Evolutionary conservation across 2,113 vertebrate genomes (phyloP).

Genomic region (Colossoma macropomum): DNA sequence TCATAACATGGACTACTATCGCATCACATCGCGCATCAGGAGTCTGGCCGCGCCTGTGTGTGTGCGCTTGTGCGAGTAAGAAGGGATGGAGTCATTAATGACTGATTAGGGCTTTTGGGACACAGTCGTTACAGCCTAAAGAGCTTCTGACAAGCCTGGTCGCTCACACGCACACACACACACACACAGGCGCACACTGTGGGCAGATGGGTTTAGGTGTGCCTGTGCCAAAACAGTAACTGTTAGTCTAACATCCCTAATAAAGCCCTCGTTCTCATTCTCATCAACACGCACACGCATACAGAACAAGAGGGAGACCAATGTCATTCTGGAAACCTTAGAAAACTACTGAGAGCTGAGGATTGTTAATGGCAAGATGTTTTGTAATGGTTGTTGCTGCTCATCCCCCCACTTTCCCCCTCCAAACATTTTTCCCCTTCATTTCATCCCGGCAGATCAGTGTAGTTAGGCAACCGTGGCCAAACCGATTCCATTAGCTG

Average conservation of each 20-base stretch:
- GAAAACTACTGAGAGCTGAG: conserved; percentile 23
- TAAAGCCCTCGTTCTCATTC: conserved; percentile 90
- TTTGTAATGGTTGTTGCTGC: conserved; percentile 53
- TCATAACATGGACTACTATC: conserved; percentile 40
- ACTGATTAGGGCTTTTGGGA: conserved; percentile 99
- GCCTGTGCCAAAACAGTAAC: conserved; percentile 94
- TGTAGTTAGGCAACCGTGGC: neutral
- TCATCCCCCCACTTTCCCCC: neutral
- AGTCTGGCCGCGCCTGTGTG: conserved; percentile 10
- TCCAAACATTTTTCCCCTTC: neutral
- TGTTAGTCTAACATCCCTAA: conserved; percentile 97
- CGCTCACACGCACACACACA: conserved; percentile 72
- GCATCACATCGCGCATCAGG: conserved; percentile 31
- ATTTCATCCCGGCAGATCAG: neutral
- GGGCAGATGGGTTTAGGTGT: conserved; percentile 93
- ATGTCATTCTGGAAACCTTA: conserved; percentile 27
- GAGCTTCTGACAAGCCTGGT: conserved; percentile 98
- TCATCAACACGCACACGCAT: conserved; percentile 86
- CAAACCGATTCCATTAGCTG: neutral
- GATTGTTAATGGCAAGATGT: conserved; percentile 85
- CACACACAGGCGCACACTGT: conserved; percentile 82
- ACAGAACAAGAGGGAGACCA: conserved; percentile 11
- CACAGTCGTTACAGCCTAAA: conserved; percentile 99
- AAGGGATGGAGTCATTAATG: conserved; percentile 98
- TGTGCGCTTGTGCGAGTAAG: conserved; percentile 46